These are phyloP conservation scores for Mohoua ochrocephala DNA, from an alignment of 2,113 vertebrate genomes.

Conservation along the genomic window DNA sequence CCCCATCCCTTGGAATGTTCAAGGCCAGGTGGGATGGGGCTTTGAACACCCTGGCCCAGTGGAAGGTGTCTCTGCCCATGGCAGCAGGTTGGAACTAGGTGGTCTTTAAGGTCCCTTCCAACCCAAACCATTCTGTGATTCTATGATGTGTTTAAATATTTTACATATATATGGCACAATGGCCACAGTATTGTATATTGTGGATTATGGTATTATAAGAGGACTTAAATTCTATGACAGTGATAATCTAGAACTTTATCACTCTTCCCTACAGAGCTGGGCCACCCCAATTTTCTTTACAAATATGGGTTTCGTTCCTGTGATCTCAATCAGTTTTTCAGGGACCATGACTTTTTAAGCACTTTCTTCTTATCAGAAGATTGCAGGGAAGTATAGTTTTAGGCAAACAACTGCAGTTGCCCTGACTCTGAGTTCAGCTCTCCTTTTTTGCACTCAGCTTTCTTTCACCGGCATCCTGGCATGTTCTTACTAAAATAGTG, in stretches of 20 bases:
- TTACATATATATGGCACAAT: neutral
- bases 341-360: neutral
- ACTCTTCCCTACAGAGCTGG: neutral
- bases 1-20: neutral
- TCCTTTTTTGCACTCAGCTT: neutral
- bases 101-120: neutral
- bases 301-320: neutral
- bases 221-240: neutral
- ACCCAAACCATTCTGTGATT: neutral
- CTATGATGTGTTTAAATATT: neutral
- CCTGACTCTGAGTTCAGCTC: neutral
- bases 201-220: neutral
- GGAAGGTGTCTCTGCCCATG: neutral
- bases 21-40: too few species aligned
- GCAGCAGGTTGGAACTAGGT: neutral
- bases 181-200: neutral
- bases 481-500: neutral
- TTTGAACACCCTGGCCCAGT: neutral
- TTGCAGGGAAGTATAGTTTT: neutral
- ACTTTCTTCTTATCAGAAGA: neutral
- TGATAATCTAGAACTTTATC: neutral
- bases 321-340: neutral
- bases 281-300: neutral
- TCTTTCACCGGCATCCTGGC: neutral
- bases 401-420: neutral